Base-by-base conservation (phyloP, 2,888 invertebrate genomes). In the Rosalia funebris region DNA sequence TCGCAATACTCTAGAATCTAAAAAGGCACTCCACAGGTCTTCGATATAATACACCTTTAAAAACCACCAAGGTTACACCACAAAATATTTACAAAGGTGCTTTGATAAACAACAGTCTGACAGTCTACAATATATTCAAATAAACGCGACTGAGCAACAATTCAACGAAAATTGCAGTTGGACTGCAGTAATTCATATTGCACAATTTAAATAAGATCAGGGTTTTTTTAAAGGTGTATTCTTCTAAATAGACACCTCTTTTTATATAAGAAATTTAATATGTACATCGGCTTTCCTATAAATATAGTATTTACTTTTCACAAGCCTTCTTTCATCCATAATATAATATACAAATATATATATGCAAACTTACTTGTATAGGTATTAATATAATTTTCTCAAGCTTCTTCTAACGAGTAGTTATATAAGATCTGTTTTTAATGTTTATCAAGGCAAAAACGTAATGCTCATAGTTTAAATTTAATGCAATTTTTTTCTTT, bases 11-110 rank as follows among this genome's bases (percentile, higher is more conserved):
- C 45, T 44, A 71, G 71, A 72, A 66, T 69, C 68, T 75, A 75
- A 71, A 50, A 78, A 78, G 78, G 78, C 78, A 78, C 78, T 77
- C 76, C 73, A 65, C 75, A 75, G 74, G 75, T 75, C 74, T 72
- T 73, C 73, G 71, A 75, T 72, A 69, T 62, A 42, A 44, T 55
- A 25, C 60, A 60, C 54, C 56, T 45, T 48, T 42, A 61, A 62
- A 59, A 64, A 59, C 32, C 39, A 46, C 14, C n/a, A 39, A 42
- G 42, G 11, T n/a, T 1, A 11, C 25, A 25, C 25, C 7, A n/a
- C n/a, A n/a, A n/a, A n/a, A n/a, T n/a, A n/a, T n/a, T n/a, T n/a
- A n/a, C n/a, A n/a, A n/a, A n/a, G n/a, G n/a, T n/a, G n/a, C n/a
- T n/a, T n/a, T n/a, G n/a, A n/a, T n/a, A n/a, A n/a, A n/a, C n/a